A percentile compares a stretch with the other conserved stretches of the same genome.
phyloP scores from a whole-genome alignment of 2,797 vertebrate genomes.

The Chiloscyllium punctatum region DNA sequence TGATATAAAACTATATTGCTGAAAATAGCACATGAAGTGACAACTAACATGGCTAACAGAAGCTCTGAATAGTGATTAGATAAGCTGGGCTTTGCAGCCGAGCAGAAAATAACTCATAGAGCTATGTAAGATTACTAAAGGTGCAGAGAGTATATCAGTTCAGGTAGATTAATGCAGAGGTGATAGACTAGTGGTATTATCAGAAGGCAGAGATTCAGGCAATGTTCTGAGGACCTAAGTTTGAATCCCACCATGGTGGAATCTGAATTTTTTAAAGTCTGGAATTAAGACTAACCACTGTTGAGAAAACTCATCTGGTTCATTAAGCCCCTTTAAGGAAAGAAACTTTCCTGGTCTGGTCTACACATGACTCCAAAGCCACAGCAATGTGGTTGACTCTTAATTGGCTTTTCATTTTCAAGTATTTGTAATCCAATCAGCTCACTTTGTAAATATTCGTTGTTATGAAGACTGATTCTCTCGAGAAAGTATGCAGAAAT shows the following conservation, averaged over 20 bases:
- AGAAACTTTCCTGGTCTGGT: too few relatives aligned
- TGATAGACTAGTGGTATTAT: too few relatives aligned
- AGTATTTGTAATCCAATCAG: not conserved
- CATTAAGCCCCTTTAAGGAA: too few relatives aligned
- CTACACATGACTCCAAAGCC: too few relatives aligned
- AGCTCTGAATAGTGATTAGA: not conserved
- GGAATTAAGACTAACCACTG: too few relatives aligned
- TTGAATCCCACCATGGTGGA: too few relatives aligned
- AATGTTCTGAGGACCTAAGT: too few relatives aligned
- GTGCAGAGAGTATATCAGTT: not conserved
- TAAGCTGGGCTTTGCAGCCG: not conserved
- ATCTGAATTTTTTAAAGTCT: too few relatives aligned
- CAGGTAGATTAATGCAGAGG: not conserved
- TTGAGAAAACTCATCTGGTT: too few relatives aligned
- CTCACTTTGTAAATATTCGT: not conserved
- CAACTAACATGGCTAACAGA: not conserved
- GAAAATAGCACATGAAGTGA: not conserved
- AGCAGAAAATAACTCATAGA: too few relatives aligned
- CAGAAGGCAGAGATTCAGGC: too few relatives aligned
- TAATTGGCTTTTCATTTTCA: not conserved
- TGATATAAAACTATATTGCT: not conserved
- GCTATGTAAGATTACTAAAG: not conserved
- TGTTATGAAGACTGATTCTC: not conserved
- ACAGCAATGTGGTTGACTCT: too few relatives aligned
- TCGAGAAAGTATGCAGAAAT: not conserved